phyloP scores from a whole-genome alignment of 2,888 invertebrate species.

The Eupithecia dodoneata region DNA sequence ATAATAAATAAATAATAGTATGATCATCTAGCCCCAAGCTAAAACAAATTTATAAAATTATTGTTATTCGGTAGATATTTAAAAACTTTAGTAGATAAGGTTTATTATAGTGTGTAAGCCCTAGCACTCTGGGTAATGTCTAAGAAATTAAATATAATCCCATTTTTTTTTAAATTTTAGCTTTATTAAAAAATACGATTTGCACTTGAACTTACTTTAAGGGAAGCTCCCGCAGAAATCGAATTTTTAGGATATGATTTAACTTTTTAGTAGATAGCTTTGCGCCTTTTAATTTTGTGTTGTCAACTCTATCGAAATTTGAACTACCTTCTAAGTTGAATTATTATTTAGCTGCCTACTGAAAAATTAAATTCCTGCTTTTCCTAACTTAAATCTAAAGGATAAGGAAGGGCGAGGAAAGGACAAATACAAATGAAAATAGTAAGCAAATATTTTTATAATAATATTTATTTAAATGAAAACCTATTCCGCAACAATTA shows the following conservation, averaged over 20 bases:
- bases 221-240: too few relatives aligned
- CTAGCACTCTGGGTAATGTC: too few relatives aligned
- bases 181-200: too few relatives aligned
- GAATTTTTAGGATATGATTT: too few relatives aligned
- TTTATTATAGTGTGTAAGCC: too few relatives aligned
- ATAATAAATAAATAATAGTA: too few relatives aligned
- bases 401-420: slow-evolving; percentile 8
- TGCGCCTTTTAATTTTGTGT: background rate
- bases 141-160: too few relatives aligned
- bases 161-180: too few relatives aligned
- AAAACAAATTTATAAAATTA: too few relatives aligned
- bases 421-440: slow-evolving; percentile 44
- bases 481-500: slow-evolving; percentile 69
- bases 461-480: slow-evolving; percentile 70
- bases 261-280: background rate
- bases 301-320: background rate
- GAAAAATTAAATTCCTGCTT: background rate
- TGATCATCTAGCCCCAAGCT: too few relatives aligned
- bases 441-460: slow-evolving; percentile 52
- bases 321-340: background rate
- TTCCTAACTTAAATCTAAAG: slow-evolving; percentile 2
- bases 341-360: background rate
- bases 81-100: background rate
- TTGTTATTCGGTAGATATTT: too few relatives aligned
- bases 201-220: too few relatives aligned